Percentiles rank a stretch among this genome's conserved stretches.
Conservation (phyloP, 2,888 invertebrate species). For the Philereme transversata region DNA sequence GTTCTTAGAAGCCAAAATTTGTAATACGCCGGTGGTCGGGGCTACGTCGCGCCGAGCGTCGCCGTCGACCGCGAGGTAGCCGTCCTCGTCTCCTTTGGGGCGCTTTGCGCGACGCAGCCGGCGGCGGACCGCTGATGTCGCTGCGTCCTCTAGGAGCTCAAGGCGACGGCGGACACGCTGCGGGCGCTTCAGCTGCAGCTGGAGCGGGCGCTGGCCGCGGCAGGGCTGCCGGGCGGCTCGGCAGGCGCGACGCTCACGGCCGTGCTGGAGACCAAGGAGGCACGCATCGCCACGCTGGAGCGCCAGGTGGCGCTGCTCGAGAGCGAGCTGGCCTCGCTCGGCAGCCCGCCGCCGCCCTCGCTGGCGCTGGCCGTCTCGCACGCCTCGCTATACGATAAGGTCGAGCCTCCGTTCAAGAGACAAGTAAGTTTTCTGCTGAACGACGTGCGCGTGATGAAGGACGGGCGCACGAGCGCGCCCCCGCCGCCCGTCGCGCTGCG, state of each 20-base stretch:
- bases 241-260: conserved; percentile 89
- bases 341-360: conserved; percentile 79
- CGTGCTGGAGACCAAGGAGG: conserved; percentile 93
- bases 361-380: conserved; percentile 74
- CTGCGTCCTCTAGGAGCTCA: conserved; percentile 86
- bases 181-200: conserved; percentile 91
- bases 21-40: conserved; percentile 67
- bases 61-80: conserved; percentile 39
- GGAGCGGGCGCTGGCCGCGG: conserved; percentile 88
- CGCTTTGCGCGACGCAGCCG: conserved; percentile 31
- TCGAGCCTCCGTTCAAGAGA: conserved; percentile 88
- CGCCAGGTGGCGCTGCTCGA: conserved; percentile 92
- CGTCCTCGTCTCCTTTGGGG: conserved; percentile 54
- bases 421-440: conserved; percentile 94
- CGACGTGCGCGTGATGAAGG: conserved; percentile 91
- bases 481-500: conserved; percentile 58
- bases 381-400: conserved; percentile 86
- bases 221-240: conserved; percentile 82
- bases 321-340: conserved; percentile 86
- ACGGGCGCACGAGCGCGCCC: conserved; percentile 83
- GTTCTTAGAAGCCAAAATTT: conserved; percentile 66
- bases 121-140: conserved; percentile 64
- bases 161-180: conserved; percentile 92
- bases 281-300: conserved; percentile 93
- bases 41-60: conserved; percentile 62